Evolutionary conservation across 2,888 invertebrate species (phyloP), one percentile per base, ranked within the genome.

Genomic region (Stegana nigrithorax): DNA sequence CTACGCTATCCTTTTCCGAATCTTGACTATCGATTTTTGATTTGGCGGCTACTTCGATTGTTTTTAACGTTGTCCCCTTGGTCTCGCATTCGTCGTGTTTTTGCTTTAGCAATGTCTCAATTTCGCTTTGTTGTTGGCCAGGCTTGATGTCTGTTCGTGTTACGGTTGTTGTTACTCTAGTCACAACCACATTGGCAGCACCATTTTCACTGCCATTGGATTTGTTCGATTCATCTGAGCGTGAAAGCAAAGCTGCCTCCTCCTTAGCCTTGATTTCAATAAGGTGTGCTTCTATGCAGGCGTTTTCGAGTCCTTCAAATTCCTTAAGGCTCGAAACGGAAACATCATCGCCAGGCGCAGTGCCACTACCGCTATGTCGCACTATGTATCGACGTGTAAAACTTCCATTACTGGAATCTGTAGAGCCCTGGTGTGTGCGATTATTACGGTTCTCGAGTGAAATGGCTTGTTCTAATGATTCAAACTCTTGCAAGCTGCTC

Each of bases 401-500:
- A 73, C 94, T 94, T 6, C 93, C 93, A 78, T 94, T 93, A 75
- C 90, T 90, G 0, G 95, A 95, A 83, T 95, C 96, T 79, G 95
- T 93, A 1, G 95, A 96, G 8, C 94, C 92, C 59, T 91, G 91
- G 47, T 82, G 81, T 1, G 75, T 73, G 72, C 89, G 89, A n/a
- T n/a, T n/a, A 76, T 90, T 90, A 73, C 90, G 91, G 82, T 92
- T 93, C 82, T 95, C 95, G 81, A 93, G 88, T 0, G 90, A 90
- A 78, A 97, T 90, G 1, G 94, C 93, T 73, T 90, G 91, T 85
- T 97, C 97, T 12, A 97, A 87, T 67, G 92, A 92, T 87, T 97
- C 97, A 87, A 97, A 97, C 83, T 97, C 97, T 85, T 96, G 95
- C 64, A 97, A 88, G 5, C 97, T 97, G 69, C 93, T 95, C 84